These are phyloP conservation scores for Aspidiotus rigidus DNA, from an alignment of 2,888 invertebrate genomes.

Conservation along the genomic window DNA sequence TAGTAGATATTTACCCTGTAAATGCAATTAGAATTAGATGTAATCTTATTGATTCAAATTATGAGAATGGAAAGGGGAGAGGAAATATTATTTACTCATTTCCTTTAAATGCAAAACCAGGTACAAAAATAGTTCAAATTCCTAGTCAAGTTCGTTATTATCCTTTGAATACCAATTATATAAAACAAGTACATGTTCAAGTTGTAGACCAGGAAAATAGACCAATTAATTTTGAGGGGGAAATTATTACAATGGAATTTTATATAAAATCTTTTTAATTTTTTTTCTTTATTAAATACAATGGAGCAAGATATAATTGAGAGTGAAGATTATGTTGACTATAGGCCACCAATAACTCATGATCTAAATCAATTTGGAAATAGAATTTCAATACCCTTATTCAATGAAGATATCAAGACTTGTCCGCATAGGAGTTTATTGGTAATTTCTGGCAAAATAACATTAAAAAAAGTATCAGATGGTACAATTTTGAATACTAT, in stretches of 20 bases:
- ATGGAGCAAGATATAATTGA: constrained; percentile 8
- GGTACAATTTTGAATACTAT: no score
- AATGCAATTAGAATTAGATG: constrained; percentile 4
- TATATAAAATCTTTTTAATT: constrained; percentile 14
- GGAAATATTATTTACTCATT: constrained; percentile 3
- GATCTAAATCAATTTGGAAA: neutral
- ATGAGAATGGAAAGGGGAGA: neutral
- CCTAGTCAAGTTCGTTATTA: neutral
- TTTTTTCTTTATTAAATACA: constrained; percentile 5
- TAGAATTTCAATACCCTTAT: neutral
- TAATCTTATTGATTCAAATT: constrained; percentile 6
- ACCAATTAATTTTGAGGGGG: constrained; percentile 1
- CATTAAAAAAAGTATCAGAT: neutral
- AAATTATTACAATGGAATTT: constrained; percentile 3
- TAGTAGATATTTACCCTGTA: constrained; percentile 5
- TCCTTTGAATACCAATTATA: constrained; percentile 1
- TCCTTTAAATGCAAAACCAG: neutral
- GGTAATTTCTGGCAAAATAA: neutral
- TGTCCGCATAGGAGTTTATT: neutral
- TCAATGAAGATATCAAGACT: neutral
- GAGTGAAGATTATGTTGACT: constrained; percentile 6
- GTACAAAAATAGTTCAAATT: constrained; percentile 5
- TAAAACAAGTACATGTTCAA: constrained; percentile 8
- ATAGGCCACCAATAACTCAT: neutral
- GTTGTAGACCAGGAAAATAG: constrained; percentile 3